Evolutionary conservation across 1,140 invertebrate genomes (phyloP).

Genomic region (Cydia fagiglandana): DNA sequence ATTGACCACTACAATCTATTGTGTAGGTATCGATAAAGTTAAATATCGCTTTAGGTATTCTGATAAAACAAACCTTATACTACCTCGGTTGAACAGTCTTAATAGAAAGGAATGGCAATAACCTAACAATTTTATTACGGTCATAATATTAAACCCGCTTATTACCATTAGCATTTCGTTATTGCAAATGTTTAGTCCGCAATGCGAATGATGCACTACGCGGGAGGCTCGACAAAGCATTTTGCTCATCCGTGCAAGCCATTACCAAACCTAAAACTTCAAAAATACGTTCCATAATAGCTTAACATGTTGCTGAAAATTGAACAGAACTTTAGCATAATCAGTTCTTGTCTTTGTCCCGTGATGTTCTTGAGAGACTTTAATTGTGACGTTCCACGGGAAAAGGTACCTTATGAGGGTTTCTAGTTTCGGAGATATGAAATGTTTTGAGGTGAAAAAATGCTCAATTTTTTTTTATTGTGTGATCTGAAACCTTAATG

Average conservation of each 20-base stretch:
- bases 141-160: background rate
- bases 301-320: constrained; percentile 24
- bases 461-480: no score
- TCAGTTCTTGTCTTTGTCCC: constrained; percentile 52
- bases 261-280: constrained; percentile 34
- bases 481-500: no score
- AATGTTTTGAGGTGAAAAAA: no score
- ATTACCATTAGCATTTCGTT: constrained; percentile 33
- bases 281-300: constrained; percentile 39
- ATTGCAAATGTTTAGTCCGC: constrained; percentile 36
- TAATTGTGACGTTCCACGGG: no score
- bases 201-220: constrained; percentile 38
- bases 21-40: no score
- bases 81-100: background rate
- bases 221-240: constrained; percentile 40
- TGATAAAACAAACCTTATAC: background rate
- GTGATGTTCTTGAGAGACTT: constrained; percentile 48
- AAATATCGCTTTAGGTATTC: no score
- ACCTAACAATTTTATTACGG: constrained; percentile 16
- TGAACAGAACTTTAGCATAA: constrained; percentile 44
- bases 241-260: constrained; percentile 36
- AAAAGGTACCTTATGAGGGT: no score
- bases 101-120: constrained; percentile 5
- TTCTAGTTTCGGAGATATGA: no score
- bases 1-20: no score